Evolutionary conservation across 2,113 vertebrate genomes (phyloP).

Genomic region (Heteronetta atricapilla): DNA sequence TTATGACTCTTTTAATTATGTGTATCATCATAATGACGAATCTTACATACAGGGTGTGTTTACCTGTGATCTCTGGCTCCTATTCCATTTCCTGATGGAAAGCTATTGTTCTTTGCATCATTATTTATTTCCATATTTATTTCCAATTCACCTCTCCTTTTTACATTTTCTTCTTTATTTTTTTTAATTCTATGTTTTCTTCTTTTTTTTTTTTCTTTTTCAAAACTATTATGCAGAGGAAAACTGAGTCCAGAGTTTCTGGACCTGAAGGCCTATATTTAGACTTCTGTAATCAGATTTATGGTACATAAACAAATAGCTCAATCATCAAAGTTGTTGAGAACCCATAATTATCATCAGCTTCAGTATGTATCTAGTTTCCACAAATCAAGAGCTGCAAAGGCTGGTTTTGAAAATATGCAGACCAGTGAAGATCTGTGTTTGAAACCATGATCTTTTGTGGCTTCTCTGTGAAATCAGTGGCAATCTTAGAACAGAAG

Average conservation of each 20-base stretch:
- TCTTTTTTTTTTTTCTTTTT: not conserved
- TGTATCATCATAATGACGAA: not conserved
- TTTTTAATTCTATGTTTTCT: rapidly evolving
- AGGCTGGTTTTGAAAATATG: constrained; percentile 25
- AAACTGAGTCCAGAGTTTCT: constrained; percentile 10
- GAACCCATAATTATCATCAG: constrained; percentile 50
- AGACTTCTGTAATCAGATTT: constrained; percentile 42
- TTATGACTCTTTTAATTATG: not conserved
- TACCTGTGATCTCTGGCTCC: not conserved
- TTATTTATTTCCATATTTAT: not conserved
- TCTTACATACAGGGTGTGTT: not conserved
- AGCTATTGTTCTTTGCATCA: not conserved
- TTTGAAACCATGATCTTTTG: not conserved
- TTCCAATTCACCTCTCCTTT: not conserved
- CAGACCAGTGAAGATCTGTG: not conserved
- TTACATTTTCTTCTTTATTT: not conserved
- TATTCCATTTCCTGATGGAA: not conserved
- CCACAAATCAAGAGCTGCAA: constrained; percentile 29
- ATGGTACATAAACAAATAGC: constrained; percentile 32
- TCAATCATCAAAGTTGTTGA: constrained; percentile 37
- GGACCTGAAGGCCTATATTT: constrained; percentile 3
- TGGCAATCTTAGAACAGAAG: not conserved
- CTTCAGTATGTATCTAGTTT: not conserved
- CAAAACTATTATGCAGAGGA: not conserved
- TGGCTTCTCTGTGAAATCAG: not conserved